These are phyloP conservation scores for Macaca nemestrina DNA, from an alignment of 2,113 vertebrate genomes.

Conservation along the genomic window DNA sequence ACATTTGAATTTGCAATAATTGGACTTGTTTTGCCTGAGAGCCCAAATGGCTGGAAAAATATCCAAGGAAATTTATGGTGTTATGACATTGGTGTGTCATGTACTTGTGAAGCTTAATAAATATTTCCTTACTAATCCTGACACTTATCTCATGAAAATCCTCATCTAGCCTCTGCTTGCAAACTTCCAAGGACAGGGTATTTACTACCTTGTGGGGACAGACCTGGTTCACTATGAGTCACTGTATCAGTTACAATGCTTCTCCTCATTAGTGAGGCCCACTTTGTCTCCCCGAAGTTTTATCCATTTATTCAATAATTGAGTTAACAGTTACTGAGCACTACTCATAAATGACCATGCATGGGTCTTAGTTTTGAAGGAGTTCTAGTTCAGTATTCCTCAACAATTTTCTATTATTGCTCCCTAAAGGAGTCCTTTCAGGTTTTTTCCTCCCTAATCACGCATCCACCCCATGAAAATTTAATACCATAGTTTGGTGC, in stretches of 20 bases:
- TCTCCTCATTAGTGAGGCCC: not conserved
- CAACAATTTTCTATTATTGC: not conserved
- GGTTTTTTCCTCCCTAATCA: not conserved
- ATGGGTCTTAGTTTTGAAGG: not conserved
- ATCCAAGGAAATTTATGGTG: not conserved
- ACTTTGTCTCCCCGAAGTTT: not conserved
- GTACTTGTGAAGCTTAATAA: not conserved
- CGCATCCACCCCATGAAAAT: not conserved
- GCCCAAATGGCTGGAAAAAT: slow-evolving; percentile 22
- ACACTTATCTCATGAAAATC: not conserved
- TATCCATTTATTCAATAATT: not conserved
- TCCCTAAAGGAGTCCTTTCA: not conserved
- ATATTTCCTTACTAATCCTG: not conserved
- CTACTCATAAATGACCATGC: not conserved
- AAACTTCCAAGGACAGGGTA: not conserved
- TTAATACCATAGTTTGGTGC: not conserved
- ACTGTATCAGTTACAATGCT: not conserved
- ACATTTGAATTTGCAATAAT: not conserved
- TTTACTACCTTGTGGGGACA: not conserved
- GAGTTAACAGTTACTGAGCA: not conserved
- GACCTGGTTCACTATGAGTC: not conserved
- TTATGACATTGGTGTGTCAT: not conserved
- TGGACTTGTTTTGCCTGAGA: slow-evolving; percentile 28
- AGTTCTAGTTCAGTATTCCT: not conserved
- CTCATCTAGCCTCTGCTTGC: not conserved